Evolutionary conservation across 2,113 vertebrate genomes (phyloP).

Genomic region (Brachypodius melanocephalos): DNA sequence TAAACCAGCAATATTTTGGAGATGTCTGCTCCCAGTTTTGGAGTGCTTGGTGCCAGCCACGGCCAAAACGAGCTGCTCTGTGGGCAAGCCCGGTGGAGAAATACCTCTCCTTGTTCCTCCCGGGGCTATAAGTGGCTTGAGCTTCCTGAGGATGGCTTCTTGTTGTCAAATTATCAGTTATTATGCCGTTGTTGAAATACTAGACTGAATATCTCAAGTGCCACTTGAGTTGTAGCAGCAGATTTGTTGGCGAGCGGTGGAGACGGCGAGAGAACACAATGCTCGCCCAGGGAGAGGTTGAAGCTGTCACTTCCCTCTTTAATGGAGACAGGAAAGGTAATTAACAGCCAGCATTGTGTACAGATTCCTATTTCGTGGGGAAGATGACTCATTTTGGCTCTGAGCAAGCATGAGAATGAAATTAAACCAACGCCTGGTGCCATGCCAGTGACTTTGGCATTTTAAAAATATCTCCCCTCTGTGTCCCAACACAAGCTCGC

Average conservation of each 20-base stretch:
- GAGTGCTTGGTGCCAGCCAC: not conserved
- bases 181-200: constrained; percentile 42
- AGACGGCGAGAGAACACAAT: constrained; percentile 35
- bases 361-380: constrained; percentile 61
- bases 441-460: constrained; percentile 31
- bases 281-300: constrained; percentile 67
- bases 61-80: not conserved
- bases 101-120: not conserved
- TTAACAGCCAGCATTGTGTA: constrained; percentile 68
- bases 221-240: constrained; percentile 54
- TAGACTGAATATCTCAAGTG: constrained; percentile 50
- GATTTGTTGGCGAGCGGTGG: constrained; percentile 42
- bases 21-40: not conserved
- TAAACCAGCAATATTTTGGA: not conserved
- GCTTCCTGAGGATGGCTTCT: constrained; percentile 55
- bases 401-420: constrained; percentile 23
- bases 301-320: constrained; percentile 68
- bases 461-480: constrained; percentile 43
- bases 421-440: constrained; percentile 45
- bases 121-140: not conserved
- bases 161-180: constrained; percentile 46
- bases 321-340: constrained; percentile 69
- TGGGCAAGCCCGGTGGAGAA: not conserved
- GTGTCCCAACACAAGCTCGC: not conserved
- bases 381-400: constrained; percentile 56